Conservation (phyloP, 1,140 invertebrate species). For the Drosophila micromelanica region DNA sequence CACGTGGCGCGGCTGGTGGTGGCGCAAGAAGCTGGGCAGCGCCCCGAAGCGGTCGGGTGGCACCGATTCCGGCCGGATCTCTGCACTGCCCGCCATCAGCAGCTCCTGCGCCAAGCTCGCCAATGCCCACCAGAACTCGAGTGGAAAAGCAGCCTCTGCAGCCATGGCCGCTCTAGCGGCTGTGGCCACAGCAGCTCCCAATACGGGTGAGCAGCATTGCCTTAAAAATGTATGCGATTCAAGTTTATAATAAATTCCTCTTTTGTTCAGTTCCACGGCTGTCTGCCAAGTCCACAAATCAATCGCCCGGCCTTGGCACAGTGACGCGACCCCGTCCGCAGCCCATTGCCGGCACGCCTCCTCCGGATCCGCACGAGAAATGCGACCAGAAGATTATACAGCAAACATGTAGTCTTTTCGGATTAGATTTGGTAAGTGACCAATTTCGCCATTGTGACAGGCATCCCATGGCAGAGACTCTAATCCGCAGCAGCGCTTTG, state of each 20-base stretch:
- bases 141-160: slow-evolving; percentile 50
- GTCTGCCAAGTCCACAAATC: slow-evolving; percentile 75
- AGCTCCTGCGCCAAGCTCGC: slow-evolving; percentile 37
- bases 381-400: slow-evolving; percentile 94
- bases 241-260: not conserved
- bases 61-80: slow-evolving; percentile 21
- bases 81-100: slow-evolving; percentile 24
- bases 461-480: not conserved
- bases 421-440: slow-evolving; percentile 91
- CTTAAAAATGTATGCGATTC: not conserved
- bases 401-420: slow-evolving; percentile 95
- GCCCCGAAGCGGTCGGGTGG: slow-evolving; percentile 42
- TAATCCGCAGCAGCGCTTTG: not conserved
- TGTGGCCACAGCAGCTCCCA: slow-evolving; percentile 61
- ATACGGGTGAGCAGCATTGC: slow-evolving; percentile 30
- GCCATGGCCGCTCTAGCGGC: slow-evolving; percentile 62
- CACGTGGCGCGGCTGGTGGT: slow-evolving; percentile 92
- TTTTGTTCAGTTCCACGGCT: slow-evolving; percentile 59
- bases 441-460: slow-evolving; percentile 16
- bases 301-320: slow-evolving; percentile 62
- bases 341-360: slow-evolving; percentile 94
- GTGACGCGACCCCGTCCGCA: slow-evolving; percentile 91
- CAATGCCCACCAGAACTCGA: slow-evolving; percentile 44
- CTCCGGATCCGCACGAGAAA: slow-evolving; percentile 90
- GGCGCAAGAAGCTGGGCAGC: slow-evolving; percentile 89